Percentiles rank a stretch among this genome's conserved stretches.
Evolutionary conservation across 2,113 vertebrate genomes (phyloP).

Genomic region (Nibea albiflora): DNA sequence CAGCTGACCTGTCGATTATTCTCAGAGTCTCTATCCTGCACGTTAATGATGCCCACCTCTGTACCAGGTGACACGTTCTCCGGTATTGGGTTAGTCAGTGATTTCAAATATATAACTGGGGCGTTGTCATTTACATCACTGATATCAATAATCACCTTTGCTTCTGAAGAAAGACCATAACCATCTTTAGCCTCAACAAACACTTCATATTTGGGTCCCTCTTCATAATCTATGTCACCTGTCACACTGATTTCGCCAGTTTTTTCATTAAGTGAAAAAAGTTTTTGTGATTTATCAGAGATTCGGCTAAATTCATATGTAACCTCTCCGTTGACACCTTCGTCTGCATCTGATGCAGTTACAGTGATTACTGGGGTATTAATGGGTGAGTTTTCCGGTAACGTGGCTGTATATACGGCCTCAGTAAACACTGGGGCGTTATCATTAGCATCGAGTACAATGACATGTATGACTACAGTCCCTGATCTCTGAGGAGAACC

Average conservation of each 20-base stretch:
- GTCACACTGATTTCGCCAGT: slow-evolving; percentile 58
- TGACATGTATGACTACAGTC: slow-evolving; percentile 64
- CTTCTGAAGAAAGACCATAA: slow-evolving; percentile 74
- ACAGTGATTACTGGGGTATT: slow-evolving; percentile 70
- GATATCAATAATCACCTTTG: slow-evolving; percentile 74
- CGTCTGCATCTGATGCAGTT: slow-evolving; percentile 82
- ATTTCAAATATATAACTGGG: too few relatives aligned
- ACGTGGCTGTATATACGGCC: slow-evolving; percentile 62
- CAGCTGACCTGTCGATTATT: too few relatives aligned
- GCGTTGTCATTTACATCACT: not conserved
- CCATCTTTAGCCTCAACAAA: slow-evolving; percentile 79
- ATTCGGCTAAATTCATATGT: slow-evolving; percentile 65
- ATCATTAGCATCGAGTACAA: slow-evolving; percentile 80
- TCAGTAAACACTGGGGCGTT: slow-evolving; percentile 76
- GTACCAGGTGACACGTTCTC: too few relatives aligned
- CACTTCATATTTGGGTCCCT: slow-evolving; percentile 61
- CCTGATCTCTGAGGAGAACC: slow-evolving; percentile 75
- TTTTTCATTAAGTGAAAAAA: slow-evolving; percentile 49
- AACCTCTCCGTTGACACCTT: slow-evolving; percentile 69
- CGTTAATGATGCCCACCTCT: too few relatives aligned
- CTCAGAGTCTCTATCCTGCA: too few relatives aligned
- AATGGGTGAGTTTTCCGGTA: slow-evolving; percentile 67
- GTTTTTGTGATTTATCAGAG: slow-evolving; percentile 24
- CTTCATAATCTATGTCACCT: slow-evolving; percentile 61
- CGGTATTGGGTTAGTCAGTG: too few relatives aligned